These are phyloP conservation scores for Dolichopus griseipennis DNA, from an alignment of 2,888 invertebrate species.

Conservation along the genomic window DNA sequence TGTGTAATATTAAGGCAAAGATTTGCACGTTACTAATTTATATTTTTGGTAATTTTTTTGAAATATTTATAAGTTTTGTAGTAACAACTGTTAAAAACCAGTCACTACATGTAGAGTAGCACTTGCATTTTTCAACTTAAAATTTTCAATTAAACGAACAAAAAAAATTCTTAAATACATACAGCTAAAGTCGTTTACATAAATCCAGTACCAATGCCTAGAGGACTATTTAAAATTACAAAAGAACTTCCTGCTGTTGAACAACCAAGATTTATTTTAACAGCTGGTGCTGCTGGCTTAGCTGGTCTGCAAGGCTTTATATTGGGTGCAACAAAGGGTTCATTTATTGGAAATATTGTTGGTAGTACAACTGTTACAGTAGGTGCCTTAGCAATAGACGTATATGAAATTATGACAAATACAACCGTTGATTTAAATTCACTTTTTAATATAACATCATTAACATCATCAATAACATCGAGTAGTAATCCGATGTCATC, in stretches of 20 bases:
- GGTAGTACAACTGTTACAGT: background rate
- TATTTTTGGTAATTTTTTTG: too few relatives aligned
- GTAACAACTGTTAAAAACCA: too few relatives aligned
- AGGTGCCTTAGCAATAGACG: background rate
- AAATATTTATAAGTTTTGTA: too few relatives aligned
- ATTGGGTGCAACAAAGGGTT: background rate
- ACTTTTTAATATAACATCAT: background rate
- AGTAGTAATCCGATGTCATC: background rate
- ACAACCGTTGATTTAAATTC: background rate
- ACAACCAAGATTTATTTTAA: background rate
- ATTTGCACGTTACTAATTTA: too few relatives aligned
- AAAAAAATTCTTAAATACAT: too few relatives aligned
- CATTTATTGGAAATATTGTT: background rate
- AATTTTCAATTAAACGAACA: too few relatives aligned
- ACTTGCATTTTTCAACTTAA: too few relatives aligned
- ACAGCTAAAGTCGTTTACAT: background rate
- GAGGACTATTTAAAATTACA: background rate
- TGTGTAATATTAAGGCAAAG: too few relatives aligned
- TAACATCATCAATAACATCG: background rate
- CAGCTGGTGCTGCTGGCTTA: background rate
- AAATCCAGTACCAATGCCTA: background rate
- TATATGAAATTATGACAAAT: background rate
- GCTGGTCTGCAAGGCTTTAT: background rate
- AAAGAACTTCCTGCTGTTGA: background rate
- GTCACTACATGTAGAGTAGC: too few relatives aligned